phyloP scores from a whole-genome alignment of 2,797 vertebrate genomes.

The Hipposideros larvatus region DNA sequence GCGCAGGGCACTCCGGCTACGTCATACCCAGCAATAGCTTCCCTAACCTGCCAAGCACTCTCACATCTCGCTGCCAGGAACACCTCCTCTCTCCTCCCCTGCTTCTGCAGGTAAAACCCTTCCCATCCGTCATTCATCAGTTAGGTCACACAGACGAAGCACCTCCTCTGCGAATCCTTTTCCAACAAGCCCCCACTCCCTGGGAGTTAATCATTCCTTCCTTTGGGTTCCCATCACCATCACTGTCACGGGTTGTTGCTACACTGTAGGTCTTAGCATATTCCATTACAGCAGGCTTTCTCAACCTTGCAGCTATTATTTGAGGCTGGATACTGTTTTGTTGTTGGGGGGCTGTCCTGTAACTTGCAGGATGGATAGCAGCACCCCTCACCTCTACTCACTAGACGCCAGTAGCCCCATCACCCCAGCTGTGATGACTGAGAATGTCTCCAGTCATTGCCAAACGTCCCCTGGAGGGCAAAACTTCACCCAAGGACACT shows the following conservation, averaged over 20 bases:
- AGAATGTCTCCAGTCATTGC: background rate
- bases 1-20: background rate
- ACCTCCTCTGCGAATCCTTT: background rate
- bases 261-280: accelerated
- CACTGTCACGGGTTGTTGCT: too few species aligned
- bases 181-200: background rate
- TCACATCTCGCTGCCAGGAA: background rate
- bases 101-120: background rate
- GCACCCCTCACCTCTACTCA: accelerated
- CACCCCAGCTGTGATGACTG: background rate
- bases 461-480: background rate
- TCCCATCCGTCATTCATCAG: accelerated
- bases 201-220: background rate
- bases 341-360: background rate
- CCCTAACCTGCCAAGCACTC: background rate
- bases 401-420: background rate
- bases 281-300: background rate
- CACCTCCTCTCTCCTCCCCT: background rate
- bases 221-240: background rate
- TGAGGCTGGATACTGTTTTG: background rate
- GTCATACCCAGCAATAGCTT: background rate
- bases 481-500: background rate
- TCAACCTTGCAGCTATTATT: background rate
- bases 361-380: background rate
- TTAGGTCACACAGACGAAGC: background rate